Evolutionary conservation across 2,113 vertebrate genomes (phyloP), one percentile per base, ranked within the genome.

Genomic region (Lasiurus borealis): DNA sequence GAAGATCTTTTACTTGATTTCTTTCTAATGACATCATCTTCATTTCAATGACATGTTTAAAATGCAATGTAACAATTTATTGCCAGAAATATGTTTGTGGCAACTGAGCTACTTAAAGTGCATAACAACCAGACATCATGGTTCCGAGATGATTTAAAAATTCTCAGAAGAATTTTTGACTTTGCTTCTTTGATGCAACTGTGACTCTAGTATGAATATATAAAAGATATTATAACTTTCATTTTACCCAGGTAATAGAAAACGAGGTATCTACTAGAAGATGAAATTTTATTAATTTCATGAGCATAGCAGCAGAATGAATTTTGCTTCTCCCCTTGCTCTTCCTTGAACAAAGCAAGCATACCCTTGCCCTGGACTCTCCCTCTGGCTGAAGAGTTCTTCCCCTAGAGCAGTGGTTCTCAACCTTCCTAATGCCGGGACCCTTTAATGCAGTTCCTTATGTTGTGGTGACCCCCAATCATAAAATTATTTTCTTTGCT

Each of bases 141-240:
- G 4, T 72, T 91, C 95, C 19, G 64, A 21, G 18, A 12, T 87
- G 46, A 93, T 85, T 85, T 64, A 8, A n/a, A 85, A 72, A 90
- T 90, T 88, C 72, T 87, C 23, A 52, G 46, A 59, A 93, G 36
- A 93, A 85, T 85, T 62, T 40, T 92, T 88, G 31, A 69, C 16
- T 73, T 90, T 50, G 36, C 8, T 29, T 80, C 89, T 92, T 95
- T 68, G 13, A 59, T 83, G 27, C 52, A 81, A 78, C 40, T 87
- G 13, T 14, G 27, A 68, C 21, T 64, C 12, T 50, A 18, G 12
- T 72, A 78, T 18, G 34, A 46, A 44, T 75, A 14, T 57, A 2
- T 34, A 66, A 73, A 52, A 66, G 1, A 10, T 71, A 10, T 27
- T 40, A 50, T 8, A 14, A 64, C 19, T 95, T 82, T 68, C 8